These are phyloP conservation scores for Dryobota labecula DNA, from an alignment of 2,888 invertebrate species.

Conservation along the genomic window DNA sequence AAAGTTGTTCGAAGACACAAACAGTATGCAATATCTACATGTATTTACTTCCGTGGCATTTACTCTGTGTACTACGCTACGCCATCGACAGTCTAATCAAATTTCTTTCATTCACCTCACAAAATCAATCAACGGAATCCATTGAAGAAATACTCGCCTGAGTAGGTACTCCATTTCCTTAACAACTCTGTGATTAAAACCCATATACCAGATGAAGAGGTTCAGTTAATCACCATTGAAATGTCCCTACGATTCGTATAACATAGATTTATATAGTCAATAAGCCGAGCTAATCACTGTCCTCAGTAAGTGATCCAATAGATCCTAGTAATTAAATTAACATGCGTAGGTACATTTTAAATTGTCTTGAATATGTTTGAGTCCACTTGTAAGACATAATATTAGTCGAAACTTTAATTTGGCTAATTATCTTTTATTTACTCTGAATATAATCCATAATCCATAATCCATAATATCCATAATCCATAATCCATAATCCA, in stretches of 20 bases:
- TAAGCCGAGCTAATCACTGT: constrained; percentile 38
- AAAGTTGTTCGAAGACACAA: background rate
- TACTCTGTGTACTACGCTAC: background rate
- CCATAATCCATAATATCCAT: no score
- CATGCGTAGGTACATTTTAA: background rate
- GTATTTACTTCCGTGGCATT: background rate
- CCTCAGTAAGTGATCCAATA: constrained; percentile 16
- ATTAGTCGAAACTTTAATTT: constrained; percentile 9
- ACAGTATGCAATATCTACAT: background rate
- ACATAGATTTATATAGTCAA: constrained; percentile 22
- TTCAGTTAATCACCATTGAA: constrained; percentile 50
- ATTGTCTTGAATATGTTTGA: background rate
- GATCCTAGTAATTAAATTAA: constrained; percentile 36
- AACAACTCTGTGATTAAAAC: constrained; percentile 27
- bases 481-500: no score
- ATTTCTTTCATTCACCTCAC: constrained; percentile 1
- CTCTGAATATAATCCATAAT: background rate
- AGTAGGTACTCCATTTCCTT: constrained; percentile 26
- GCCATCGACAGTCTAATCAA: constrained; percentile 4
- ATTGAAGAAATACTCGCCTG: background rate
- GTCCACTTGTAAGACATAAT: background rate
- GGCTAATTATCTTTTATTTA: no score
- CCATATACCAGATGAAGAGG: constrained; percentile 31
- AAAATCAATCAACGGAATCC: constrained; percentile 13
- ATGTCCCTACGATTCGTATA: constrained; percentile 24